Evolutionary conservation across 2,113 vertebrate genomes (phyloP), one percentile per base, ranked within the genome.

Genomic region (Periophthalmus modestus): DNA sequence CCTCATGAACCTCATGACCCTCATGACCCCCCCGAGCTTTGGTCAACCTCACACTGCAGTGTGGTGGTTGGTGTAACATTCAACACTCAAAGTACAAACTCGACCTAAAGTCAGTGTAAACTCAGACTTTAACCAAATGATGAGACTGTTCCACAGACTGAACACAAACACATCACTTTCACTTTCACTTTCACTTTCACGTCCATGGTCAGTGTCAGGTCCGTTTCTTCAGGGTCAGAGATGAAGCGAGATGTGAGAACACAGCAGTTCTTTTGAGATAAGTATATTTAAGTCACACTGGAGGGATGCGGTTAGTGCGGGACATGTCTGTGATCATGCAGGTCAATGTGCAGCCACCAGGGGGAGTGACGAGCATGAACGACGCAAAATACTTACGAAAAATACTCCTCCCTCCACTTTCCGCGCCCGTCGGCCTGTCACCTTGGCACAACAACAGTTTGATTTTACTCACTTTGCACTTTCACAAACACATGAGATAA

Each of bases 401-500:
- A 93, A 94, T 71, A 94, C 74, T 85, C 82, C 93, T 92, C 94
- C 94, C 69, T 94, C 94, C 92, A 94, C 94, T 88, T 94, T 94
- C 89, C 94, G 91, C 89, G 83, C 73, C 75, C 88, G 89, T 90
- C 94, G 92, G 69, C 87, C 89, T 82, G 89, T 84, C 84, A 92
- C 91, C 94, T 94, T 92, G 43, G 91, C 83, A 92, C 72, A 93
- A 91, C 71, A 62, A 94, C 78, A 94, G 74, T 86, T 87, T 82
- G 76, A 69, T 85, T 91, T 78, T 80, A 88, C 39, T 87, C 24
- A 81, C 19, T 0, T 43, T n/a, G 12, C 9, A 36, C n/a, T n/a
- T 28, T 67, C 34, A 71, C 12, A 73, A 39, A 58, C 6, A 43
- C 1, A 43, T 43, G 39, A 43, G 4, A 11, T 9, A 9, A 6